A percentile compares a stretch with the other conserved stretches of the same genome.
Evolutionary conservation across 2,888 invertebrate species (phyloP).

Genomic region (Chaitophorus viminalis): DNA sequence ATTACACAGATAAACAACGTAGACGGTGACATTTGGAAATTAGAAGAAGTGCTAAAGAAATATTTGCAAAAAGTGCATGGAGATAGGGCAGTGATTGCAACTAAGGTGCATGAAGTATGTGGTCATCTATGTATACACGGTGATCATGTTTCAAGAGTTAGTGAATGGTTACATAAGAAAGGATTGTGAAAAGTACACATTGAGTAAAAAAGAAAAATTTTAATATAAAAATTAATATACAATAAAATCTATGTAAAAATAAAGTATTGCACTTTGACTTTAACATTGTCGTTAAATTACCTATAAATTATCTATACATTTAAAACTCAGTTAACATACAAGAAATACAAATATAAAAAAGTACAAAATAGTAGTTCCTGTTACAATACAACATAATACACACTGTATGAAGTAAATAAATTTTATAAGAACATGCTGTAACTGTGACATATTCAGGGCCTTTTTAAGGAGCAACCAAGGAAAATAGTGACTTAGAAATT

Average conservation of each 20-base stretch:
- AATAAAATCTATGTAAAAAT: constrained; percentile 51
- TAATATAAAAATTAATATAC: constrained; percentile 53
- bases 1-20: constrained; percentile 77
- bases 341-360: constrained; percentile 37
- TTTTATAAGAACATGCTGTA: background rate
- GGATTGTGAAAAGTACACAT: constrained; percentile 74
- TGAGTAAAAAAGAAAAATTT: background rate
- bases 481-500: too few species aligned
- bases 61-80: constrained; percentile 71
- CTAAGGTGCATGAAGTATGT: constrained; percentile 80
- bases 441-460: background rate
- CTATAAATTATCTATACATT: constrained; percentile 7
- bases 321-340: constrained; percentile 9
- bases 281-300: constrained; percentile 53
- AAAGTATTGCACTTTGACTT: constrained; percentile 57
- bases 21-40: constrained; percentile 86
- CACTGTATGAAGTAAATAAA: background rate
- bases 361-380: constrained; percentile 34
- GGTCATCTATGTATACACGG: constrained; percentile 79
- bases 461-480: background rate
- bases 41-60: constrained; percentile 76
- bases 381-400: constrained; percentile 20
- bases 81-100: constrained; percentile 68
- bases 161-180: constrained; percentile 77
- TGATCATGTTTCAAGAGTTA: constrained; percentile 76